These are phyloP conservation scores for Poeciliopsis turrubarensis DNA, from an alignment of 2,113 vertebrate genomes.

Conservation along the genomic window DNA sequence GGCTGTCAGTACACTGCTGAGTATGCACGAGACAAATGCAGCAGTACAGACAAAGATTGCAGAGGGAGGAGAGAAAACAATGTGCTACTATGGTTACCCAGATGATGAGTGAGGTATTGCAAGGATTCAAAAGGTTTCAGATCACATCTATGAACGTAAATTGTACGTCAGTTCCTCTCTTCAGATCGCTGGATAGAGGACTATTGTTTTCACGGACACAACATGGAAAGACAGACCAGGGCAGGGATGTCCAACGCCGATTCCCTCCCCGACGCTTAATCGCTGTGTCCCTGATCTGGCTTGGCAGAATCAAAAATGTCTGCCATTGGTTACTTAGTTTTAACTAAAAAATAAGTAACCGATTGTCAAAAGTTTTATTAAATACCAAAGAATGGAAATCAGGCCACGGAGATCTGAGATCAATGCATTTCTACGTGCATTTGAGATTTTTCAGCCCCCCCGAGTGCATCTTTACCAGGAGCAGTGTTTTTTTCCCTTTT, in stretches of 20 bases:
- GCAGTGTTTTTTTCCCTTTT: constrained; percentile 20
- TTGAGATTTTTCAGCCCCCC: constrained; percentile 7
- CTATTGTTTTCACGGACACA: background rate
- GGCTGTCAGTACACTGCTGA: background rate
- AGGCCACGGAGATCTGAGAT: background rate
- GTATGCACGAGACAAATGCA: background rate
- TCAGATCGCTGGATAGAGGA: background rate
- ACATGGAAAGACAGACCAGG: no score
- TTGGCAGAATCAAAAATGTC: background rate
- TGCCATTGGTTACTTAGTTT: no score
- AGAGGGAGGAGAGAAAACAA: background rate
- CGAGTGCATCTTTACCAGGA: background rate
- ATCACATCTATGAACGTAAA: background rate
- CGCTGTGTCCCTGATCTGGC: background rate
- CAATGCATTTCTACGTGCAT: background rate
- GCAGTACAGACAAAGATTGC: background rate
- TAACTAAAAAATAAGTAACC: background rate
- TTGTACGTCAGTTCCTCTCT: background rate
- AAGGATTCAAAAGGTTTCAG: background rate
- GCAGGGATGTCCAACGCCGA: background rate
- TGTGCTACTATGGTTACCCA: background rate
- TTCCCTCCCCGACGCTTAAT: no score
- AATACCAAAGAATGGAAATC: background rate
- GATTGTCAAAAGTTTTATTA: background rate
- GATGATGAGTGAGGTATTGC: background rate